A percentile compares a stretch with the other conserved stretches of the same genome.
phyloP scores from a whole-genome alignment of 2,113 vertebrate genomes.

The Caranx ignobilis region DNA sequence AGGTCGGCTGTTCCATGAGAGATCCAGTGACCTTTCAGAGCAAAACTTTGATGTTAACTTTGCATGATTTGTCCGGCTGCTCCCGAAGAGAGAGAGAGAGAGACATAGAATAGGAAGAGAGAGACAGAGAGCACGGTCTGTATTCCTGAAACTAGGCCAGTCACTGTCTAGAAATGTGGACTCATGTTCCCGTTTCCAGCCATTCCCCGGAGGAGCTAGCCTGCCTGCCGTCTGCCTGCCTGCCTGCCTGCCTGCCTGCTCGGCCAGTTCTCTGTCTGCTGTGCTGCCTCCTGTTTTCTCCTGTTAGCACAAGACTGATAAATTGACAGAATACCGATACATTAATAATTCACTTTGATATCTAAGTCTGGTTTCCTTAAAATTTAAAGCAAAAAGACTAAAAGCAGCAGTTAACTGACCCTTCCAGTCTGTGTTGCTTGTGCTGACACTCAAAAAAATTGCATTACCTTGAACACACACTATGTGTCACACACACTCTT shows the following conservation, averaged over 20 bases:
- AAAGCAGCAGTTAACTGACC: background rate
- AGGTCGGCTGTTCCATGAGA: constrained; percentile 56
- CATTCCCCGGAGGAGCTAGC: constrained; percentile 63
- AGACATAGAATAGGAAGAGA: constrained; percentile 22
- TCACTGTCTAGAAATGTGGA: constrained; percentile 78
- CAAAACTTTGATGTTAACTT: constrained; percentile 72
- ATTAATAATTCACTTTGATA: background rate
- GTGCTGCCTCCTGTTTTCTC: constrained; percentile 47
- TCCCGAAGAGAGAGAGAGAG: constrained; percentile 24
- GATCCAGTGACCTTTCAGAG: constrained; percentile 75
- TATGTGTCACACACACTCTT: background rate
- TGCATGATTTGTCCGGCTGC: constrained; percentile 72
- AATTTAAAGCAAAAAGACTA: too few species aligned
- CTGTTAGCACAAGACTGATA: background rate
- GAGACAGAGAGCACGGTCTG: constrained; percentile 41
- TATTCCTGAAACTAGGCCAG: constrained; percentile 78
- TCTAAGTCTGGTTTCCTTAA: background rate
- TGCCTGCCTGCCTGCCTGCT: constrained; percentile 34
- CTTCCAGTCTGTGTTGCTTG: background rate
- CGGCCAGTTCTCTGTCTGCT: constrained; percentile 52
- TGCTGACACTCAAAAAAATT: background rate
- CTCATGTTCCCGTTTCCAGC: constrained; percentile 72
- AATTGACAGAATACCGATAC: background rate
- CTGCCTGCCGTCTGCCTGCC: constrained; percentile 32
- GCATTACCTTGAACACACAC: background rate